A percentile compares a stretch with the other conserved stretches of the same genome.
These are phyloP conservation scores for Eulemur macaco DNA, from an alignment of 2,113 vertebrate genomes.

Conservation along the genomic window DNA sequence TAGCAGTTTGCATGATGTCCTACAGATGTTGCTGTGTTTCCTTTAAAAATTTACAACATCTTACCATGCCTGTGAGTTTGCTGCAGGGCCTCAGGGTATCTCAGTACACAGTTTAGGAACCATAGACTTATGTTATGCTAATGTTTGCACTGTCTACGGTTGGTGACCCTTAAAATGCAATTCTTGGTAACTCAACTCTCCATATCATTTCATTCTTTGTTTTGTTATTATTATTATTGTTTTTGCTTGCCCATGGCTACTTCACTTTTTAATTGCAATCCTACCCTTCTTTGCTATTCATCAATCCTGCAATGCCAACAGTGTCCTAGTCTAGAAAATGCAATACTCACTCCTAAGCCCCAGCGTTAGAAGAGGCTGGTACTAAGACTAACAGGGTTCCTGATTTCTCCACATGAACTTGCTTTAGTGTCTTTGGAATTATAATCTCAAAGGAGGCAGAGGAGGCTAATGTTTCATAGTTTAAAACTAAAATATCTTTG, in stretches of 20 bases:
- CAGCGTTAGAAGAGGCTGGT: not conserved
- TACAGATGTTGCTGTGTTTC: not conserved
- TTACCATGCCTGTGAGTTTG: not conserved
- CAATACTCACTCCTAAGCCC: not conserved
- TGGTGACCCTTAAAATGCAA: slow-evolving; percentile 64
- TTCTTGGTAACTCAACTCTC: slow-evolving; percentile 50
- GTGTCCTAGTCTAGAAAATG: not conserved
- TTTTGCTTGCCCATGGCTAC: not conserved
- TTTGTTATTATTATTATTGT: not conserved
- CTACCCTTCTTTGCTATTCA: not conserved
- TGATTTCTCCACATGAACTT: slow-evolving; percentile 44
- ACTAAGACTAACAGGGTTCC: not conserved
- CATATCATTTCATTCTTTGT: not conserved
- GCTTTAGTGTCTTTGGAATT: slow-evolving; percentile 61
- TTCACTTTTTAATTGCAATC: not conserved
- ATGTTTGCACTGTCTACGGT: slow-evolving; percentile 67
- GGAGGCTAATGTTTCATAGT: not conserved
- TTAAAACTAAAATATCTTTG: slow-evolving; percentile 6
- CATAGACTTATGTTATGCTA: not conserved
- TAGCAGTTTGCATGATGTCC: not conserved
- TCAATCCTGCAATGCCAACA: not conserved
- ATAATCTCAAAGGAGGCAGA: slow-evolving; percentile 25
- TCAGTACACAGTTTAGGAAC: not conserved
- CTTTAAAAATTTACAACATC: not conserved
- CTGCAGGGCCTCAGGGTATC: no score